These are phyloP conservation scores for Acanthosepion lycidas DNA, from an alignment of 2,888 invertebrate species.

Conservation along the genomic window DNA sequence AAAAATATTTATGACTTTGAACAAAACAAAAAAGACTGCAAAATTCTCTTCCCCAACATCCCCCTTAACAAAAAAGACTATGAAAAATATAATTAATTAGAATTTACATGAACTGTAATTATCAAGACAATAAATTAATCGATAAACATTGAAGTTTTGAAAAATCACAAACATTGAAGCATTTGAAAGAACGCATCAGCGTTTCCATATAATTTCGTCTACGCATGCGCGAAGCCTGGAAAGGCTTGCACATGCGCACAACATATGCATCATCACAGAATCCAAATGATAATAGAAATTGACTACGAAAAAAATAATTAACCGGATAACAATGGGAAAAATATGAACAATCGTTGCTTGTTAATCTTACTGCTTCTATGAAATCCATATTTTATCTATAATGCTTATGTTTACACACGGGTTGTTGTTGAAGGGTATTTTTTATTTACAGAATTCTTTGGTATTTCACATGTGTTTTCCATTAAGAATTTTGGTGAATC, in stretches of 20 bases:
- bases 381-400: conserved; percentile 33
- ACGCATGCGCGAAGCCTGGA: neutral
- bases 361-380: neutral
- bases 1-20: too few species aligned
- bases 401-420: neutral
- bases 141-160: neutral
- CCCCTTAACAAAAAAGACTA: too few species aligned
- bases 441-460: neutral
- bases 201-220: neutral
- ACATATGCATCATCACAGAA: conserved; percentile 2
- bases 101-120: neutral
- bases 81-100: neutral
- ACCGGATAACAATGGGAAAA: neutral
- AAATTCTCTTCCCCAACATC: too few species aligned
- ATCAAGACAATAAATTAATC: neutral
- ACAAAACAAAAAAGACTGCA: too few species aligned
- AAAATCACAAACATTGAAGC: neutral
- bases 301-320: neutral
- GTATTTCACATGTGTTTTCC: neutral
- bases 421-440: conserved; percentile 33
- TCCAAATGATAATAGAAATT: neutral
- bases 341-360: conserved; percentile 33
- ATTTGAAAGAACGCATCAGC: neutral
- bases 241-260: neutral
- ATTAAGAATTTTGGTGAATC: neutral